Evolutionary conservation across 2,113 vertebrate genomes (phyloP), one percentile per base, ranked within the genome.

Genomic region (Sminthopsis crassicaudata): DNA sequence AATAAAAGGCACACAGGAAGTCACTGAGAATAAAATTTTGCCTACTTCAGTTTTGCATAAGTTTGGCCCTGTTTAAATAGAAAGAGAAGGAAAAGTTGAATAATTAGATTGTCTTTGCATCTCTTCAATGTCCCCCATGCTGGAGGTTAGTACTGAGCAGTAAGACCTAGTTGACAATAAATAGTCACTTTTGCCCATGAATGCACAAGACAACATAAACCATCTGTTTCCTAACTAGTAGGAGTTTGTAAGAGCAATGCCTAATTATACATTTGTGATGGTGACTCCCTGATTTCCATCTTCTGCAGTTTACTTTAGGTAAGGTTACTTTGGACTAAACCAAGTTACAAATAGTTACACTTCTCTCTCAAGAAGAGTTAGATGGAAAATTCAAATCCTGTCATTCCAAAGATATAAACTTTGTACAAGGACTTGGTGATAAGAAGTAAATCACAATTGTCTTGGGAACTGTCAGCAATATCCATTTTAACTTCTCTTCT

Each of bases 381-480:
- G 51, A 91, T 92, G 93, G 51, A 94, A 93, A 93, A 95, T 54
- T 96, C 52, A 96, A 93, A 93, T 89, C 90, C 57, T 22, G 27
- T 92, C 92, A 92, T 94, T 97, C 96, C 53, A 93, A 94, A 96
- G 53, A 93, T 89, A 94, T 96, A 94, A 93, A 46, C 57, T 25
- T 0, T 36, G 52, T 60, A 95, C 92, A 52, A 90, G 51, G 91
- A 94, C 57, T 3, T 0, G 92, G 42, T 91, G 50, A 36, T 3
- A 89, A 57, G 46, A 95, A 8, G 22, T 16, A 91, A 97, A 92
- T 46, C 55, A 93, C 89, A 94, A 94, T 52, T 53, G 36, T 53
- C 92, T 89, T 93, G 90, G 36, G 36, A n/a, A 42, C 11, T 90
- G 23, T 53, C 48, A 89, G 8, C 19, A 90, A 51, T 36, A 53